Percentiles rank a stretch among this genome's conserved stretches.
Conservation (phyloP, 2,797 vertebrate species). For the Platyrinchus mystaceus region DNA sequence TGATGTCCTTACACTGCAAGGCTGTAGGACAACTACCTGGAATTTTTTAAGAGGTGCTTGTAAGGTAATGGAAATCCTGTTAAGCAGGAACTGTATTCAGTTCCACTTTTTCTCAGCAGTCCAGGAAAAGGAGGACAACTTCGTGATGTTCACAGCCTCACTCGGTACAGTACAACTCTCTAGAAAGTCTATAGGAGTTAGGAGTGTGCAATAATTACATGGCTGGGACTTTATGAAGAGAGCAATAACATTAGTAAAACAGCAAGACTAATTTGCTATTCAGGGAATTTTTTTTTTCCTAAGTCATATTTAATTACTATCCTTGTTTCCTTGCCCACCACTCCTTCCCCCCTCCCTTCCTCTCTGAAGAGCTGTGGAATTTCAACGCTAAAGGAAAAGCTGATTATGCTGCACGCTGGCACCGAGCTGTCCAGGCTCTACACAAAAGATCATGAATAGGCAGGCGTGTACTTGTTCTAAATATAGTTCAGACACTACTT, state of each 20-base stretch:
- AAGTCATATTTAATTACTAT: slow-evolving; percentile 62
- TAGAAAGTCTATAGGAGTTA: slow-evolving; percentile 19
- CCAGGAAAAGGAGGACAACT: not conserved
- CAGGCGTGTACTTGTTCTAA: slow-evolving; percentile 70
- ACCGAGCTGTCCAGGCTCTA: slow-evolving; percentile 47
- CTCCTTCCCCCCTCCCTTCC: not conserved
- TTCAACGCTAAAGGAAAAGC: slow-evolving; percentile 17
- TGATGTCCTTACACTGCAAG: not conserved
- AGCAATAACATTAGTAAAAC: slow-evolving; percentile 19
- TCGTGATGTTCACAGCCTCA: not conserved
- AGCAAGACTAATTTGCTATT: slow-evolving; percentile 53
- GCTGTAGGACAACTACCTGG: not conserved
- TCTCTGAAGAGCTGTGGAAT: slow-evolving; percentile 53
- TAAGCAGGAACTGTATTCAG: not conserved
- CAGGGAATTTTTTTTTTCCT: slow-evolving; percentile 16
- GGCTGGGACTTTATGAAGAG: not conserved
- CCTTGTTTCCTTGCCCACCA: slow-evolving; percentile 30
- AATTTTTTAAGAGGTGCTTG: not conserved
- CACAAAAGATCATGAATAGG: slow-evolving; percentile 66
- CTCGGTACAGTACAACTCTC: not conserved
- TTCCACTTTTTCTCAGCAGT: not conserved
- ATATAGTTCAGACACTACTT: slow-evolving; percentile 64
- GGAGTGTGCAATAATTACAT: slow-evolving; percentile 33
- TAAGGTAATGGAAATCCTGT: not conserved
- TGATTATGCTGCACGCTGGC: slow-evolving; percentile 38